Percentiles rank a stretch among this genome's conserved stretches.
phyloP scores from a whole-genome alignment of 2,888 invertebrate species.

The Phortica magna region DNA sequence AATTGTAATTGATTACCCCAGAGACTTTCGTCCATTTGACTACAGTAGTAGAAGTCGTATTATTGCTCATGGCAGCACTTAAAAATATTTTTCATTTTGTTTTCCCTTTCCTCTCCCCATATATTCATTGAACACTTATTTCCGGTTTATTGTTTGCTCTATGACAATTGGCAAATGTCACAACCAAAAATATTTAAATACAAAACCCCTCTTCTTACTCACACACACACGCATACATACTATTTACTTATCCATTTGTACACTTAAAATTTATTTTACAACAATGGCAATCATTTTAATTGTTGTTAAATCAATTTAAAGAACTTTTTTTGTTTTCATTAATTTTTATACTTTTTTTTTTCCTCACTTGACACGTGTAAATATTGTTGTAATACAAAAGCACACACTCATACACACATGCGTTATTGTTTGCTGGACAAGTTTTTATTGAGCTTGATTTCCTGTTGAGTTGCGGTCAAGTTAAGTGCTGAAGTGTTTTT shows the following conservation, averaged over 20 bases:
- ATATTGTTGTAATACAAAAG: background rate
- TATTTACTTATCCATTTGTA: constrained; percentile 6
- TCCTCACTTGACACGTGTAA: background rate
- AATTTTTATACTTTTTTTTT: background rate
- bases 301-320: constrained; percentile 56
- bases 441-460: background rate
- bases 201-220: background rate
- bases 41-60: background rate
- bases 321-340: constrained; percentile 36
- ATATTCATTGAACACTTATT: background rate
- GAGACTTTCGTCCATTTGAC: constrained; percentile 50
- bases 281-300: constrained; percentile 48
- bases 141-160: constrained; percentile 25
- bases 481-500: background rate
- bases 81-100: constrained; percentile 48
- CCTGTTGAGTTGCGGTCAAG: background rate
- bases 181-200: constrained; percentile 51
- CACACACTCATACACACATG: background rate
- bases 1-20: constrained; percentile 60
- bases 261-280: constrained; percentile 30
- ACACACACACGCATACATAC: constrained; percentile 6
- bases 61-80: constrained; percentile 42
- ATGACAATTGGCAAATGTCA: constrained; percentile 58
- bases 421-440: constrained; percentile 40
- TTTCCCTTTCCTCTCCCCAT: constrained; percentile 2